Evolutionary conservation across 2,113 vertebrate species (phyloP).

Genomic region (Nanger granti): DNA sequence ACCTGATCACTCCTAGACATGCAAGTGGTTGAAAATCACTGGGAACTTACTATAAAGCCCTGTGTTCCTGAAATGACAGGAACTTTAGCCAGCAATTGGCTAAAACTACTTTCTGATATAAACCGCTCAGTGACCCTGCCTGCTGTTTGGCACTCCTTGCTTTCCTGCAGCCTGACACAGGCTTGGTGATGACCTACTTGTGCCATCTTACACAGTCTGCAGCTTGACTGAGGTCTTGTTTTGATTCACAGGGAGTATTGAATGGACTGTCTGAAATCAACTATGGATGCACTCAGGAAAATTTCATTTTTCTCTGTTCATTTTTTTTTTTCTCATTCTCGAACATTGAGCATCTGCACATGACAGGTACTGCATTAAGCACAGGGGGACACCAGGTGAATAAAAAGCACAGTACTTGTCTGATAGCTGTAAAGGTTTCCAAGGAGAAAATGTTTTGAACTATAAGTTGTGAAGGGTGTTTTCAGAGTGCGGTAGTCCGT

Average conservation of each 20-base stretch:
- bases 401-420: neutral
- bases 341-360: neutral
- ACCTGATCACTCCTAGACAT: neutral
- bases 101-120: neutral
- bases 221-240: conserved; percentile 6
- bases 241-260: neutral
- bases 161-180: neutral
- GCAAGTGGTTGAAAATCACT: neutral
- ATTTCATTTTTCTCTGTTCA: neutral
- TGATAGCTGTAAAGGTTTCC: neutral
- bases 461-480: neutral
- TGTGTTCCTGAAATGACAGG: neutral
- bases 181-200: neutral
- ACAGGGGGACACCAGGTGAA: neutral
- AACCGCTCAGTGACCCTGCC: neutral
- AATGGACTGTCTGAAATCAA: neutral
- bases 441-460: neutral
- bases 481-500: neutral
- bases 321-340: neutral
- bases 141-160: neutral
- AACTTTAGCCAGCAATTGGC: neutral
- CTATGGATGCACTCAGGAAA: neutral
- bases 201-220: neutral
- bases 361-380: neutral
- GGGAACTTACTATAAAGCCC: neutral